Evolutionary conservation across 35 echinoderm and acorn worm genomes (phyloP).

Genomic region (Hemicentrotus pulcherrimus): DNA sequence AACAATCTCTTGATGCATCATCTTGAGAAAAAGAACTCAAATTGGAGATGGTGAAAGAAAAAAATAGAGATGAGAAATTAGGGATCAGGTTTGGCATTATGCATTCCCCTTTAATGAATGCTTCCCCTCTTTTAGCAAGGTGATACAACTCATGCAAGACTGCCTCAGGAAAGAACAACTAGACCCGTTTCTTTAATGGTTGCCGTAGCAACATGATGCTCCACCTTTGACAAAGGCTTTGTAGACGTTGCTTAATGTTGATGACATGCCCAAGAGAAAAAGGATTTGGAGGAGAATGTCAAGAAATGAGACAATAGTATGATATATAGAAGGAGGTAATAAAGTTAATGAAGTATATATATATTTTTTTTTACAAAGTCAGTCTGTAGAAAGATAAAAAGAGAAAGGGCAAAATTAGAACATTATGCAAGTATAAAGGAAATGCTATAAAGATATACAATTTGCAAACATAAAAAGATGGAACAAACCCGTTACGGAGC

Average conservation of each 20-base stretch:
- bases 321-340: neutral
- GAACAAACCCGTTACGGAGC: neutral
- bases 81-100: neutral
- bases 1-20: neutral
- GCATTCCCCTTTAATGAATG: constrained; percentile 18
- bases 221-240: neutral
- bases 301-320: neutral
- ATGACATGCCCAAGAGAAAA: neutral
- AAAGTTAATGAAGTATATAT: neutral
- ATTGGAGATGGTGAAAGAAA: neutral
- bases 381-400: neutral
- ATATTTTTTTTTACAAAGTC: neutral
- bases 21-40: neutral
- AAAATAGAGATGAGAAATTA: neutral
- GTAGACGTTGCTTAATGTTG: neutral
- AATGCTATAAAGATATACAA: no score
- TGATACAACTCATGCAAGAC: neutral
- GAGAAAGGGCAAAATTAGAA: neutral
- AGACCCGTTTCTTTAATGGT: neutral
- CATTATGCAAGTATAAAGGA: no score
- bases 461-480: neutral
- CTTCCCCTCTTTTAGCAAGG: neutral
- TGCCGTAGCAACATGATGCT: neutral
- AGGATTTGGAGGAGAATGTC: neutral
- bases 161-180: constrained; percentile 1